These are phyloP conservation scores for Agonopterix alstromeriana DNA, from an alignment of 2,888 invertebrate species.

Conservation along the genomic window DNA sequence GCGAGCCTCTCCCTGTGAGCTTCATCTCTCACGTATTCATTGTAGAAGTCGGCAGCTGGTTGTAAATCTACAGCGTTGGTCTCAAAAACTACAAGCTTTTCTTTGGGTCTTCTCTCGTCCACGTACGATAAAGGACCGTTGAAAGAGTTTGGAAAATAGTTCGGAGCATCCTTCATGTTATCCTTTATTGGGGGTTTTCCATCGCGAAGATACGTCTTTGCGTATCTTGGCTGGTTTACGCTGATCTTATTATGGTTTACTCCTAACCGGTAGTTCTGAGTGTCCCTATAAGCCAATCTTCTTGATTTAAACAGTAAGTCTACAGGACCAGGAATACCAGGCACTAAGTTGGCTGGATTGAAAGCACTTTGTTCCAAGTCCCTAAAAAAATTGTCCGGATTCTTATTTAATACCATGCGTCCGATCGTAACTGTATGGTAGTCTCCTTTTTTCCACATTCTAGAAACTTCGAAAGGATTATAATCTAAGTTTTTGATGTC, in stretches of 20 bases:
- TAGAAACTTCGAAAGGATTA: slow-evolving; percentile 66
- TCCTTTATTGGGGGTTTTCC: slow-evolving; percentile 79
- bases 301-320: slow-evolving; percentile 72
- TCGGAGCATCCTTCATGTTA: slow-evolving; percentile 89
- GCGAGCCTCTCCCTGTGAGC: slow-evolving; percentile 12
- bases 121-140: slow-evolving; percentile 81
- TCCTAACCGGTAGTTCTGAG: slow-evolving; percentile 55
- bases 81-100: slow-evolving; percentile 11
- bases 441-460: slow-evolving; percentile 55
- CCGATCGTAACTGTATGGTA: slow-evolving; percentile 69
- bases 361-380: slow-evolving; percentile 72
- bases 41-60: slow-evolving; percentile 84
- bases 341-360: slow-evolving; percentile 39
- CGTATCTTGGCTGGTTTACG: slow-evolving; percentile 25
- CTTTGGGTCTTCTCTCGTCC: slow-evolving; percentile 17
- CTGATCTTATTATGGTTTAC: slow-evolving; percentile 28
- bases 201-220: slow-evolving; percentile 14
- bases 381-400: slow-evolving; percentile 65
- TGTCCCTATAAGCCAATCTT: slow-evolving; percentile 70
- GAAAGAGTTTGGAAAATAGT: slow-evolving; percentile 95
- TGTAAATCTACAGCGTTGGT: slow-evolving; percentile 18
- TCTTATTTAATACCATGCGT: slow-evolving; percentile 57
- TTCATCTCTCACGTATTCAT: slow-evolving; percentile 61
- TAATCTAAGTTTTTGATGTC: slow-evolving; percentile 45
- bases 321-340: slow-evolving; percentile 62